Evolutionary conservation across 1,140 invertebrate species (phyloP), one percentile per base, ranked within the genome.

Genomic region (Leucophenga varia): DNA sequence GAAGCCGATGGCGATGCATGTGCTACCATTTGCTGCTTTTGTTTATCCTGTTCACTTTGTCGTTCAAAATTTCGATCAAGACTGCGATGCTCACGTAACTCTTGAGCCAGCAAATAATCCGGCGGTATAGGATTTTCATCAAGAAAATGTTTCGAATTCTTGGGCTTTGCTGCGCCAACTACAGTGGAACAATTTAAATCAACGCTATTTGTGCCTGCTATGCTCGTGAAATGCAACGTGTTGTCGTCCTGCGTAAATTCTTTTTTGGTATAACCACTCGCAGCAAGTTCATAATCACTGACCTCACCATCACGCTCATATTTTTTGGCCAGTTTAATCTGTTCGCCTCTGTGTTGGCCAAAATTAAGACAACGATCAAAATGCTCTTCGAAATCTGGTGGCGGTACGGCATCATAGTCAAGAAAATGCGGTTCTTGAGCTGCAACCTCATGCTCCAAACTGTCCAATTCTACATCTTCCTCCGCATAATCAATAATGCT

Each of bases 321-420:
- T 43, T 72, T 74, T 40, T 75, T 75, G 37, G 74, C 72, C 55
- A 74, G 60, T 32, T 74, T 74, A 12, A 74, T 36, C 37, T 71
- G 54, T 43, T 74, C 72, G 0, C 69, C 64, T 9, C 54, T 59
- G 5, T 47, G 43, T 0, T 49, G 25, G 1, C 55, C 36, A 40
- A 53, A 44, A 17, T 16, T 52, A 4, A 45, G 38, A 30, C 46
- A 46, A 20, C 60, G 54, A 7, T 55, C 57, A 49, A 49, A 52
- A 19, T 54, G 76, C 28, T 75, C 73, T 48, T 79, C 80, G 20
- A 79, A 79, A 47, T 77, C 78, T 13, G 79, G 78, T 34, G 79
- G 79, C 22, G 75, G 74, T 38, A 78, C 77, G 36, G 80, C 80
- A 60, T 82, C 80, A 54, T 82, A 81, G 55, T 82, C 81, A n/a